Evolutionary conservation across 1,140 invertebrate genomes (phyloP), one percentile per base, ranked within the genome.

Genomic region (Amphibalanus amphitrite): DNA sequence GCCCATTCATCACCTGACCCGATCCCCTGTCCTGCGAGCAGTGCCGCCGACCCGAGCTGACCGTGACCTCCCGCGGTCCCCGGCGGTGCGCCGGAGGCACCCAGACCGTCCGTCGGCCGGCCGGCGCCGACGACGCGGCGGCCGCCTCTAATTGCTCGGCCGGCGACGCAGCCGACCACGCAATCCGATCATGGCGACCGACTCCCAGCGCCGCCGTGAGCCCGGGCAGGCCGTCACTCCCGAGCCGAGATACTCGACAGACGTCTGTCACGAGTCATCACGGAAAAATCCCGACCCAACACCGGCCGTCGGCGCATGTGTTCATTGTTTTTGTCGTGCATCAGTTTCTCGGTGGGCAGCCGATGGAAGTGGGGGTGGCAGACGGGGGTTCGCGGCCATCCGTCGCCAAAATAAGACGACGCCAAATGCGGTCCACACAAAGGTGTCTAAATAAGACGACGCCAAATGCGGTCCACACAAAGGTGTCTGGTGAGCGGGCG

Each of bases 301-400:
- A 20, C 47, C 47, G 47, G 10, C 20, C 47, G 47, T 20, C 47
- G 20, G 47, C 20, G 47, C 47, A 20, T 59, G 10, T 59, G 47
- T 59, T 59, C 47, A 59, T 59, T 59, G 47, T 59, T 59, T 59
- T 59, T 59, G 47, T 23, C 47, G 47, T 59, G 47, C 47, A 59
- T 59, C 47, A 59, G 47, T 59, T 59, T 59, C 33, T 38, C 47
- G 20, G 47, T 59, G 47, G 47, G 13, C 47, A 59, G 47, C 17
- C 47, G 47, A 59, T 59, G 47, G 47, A 59, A 59, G 13, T 23
- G 6, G 47, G 47, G 47, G 47, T 59, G 47, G 47, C 47, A 59
- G 47, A 59, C 47, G 47, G 47, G 47, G 47, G 47, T 59, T 59
- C 47, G 47, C 47, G 47, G 47, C 47, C 47, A 59, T 59, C 47